Conservation (phyloP, 2,113 vertebrate species). For the Aix galericulata region DNA sequence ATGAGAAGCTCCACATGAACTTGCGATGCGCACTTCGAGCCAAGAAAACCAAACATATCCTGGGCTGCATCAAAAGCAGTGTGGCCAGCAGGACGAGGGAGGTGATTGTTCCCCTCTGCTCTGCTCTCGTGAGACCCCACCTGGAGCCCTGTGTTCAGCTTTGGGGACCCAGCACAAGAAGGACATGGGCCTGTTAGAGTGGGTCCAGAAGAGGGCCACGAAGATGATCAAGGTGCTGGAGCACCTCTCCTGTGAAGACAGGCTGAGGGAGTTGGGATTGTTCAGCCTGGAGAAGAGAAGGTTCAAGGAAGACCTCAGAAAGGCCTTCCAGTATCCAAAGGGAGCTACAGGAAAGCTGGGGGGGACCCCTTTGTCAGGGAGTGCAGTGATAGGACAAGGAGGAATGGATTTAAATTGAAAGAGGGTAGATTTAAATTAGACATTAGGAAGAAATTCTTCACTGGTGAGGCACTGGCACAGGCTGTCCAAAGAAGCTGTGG, state of each 20-base stretch:
- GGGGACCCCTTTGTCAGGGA: neutral
- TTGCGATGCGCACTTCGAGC: too few species aligned
- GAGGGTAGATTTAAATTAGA: neutral
- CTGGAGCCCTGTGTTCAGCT: neutral
- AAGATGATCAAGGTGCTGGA: neutral
- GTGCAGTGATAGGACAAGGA: neutral
- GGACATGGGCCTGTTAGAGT: neutral
- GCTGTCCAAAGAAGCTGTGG: neutral
- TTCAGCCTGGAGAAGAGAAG: neutral
- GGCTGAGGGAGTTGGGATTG: neutral
- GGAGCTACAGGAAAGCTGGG: neutral
- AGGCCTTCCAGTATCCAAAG: neutral
- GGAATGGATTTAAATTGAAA: neutral
- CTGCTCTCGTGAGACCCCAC: neutral
- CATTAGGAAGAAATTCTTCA: neutral
- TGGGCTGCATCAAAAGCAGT: neutral
- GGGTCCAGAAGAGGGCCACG: neutral
- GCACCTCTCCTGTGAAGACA: neutral
- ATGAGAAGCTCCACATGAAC: neutral
- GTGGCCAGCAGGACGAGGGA: neutral
- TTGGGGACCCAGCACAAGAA: neutral
- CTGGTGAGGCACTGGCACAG: neutral
- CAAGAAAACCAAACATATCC: neutral
- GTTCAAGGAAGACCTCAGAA: neutral
- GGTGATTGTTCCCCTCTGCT: neutral